Conservation (phyloP, 2,888 invertebrate genomes). For the Dryobotodes eremita region DNA sequence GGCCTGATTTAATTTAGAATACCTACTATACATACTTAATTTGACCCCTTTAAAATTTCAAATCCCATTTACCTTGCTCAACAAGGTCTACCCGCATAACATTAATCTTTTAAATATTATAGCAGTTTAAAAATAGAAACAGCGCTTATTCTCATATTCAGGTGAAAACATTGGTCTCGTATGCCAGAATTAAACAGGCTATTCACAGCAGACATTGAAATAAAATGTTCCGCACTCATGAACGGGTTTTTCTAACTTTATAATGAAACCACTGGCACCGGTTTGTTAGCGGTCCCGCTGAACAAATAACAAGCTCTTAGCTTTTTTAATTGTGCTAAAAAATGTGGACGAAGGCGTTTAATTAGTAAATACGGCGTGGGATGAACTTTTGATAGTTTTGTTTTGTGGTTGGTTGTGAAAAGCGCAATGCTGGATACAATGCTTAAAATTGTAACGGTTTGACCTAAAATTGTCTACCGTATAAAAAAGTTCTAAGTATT, state of each 20-base stretch:
- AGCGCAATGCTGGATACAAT: background rate
- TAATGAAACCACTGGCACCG: conserved; percentile 53
- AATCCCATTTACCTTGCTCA: conserved; percentile 19
- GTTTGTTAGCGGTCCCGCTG: conserved; percentile 44
- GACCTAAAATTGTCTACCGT: too few species aligned
- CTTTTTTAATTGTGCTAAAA: conserved; percentile 40
- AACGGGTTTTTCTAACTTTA: conserved; percentile 62
- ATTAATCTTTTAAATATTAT: conserved; percentile 35
- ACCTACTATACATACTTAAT: too few species aligned
- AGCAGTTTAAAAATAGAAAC: conserved; percentile 38
- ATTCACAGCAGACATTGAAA: conserved; percentile 24
- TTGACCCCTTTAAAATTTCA: conserved; percentile 20
- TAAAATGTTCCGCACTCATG: conserved; percentile 52
- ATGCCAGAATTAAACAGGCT: conserved; percentile 38
- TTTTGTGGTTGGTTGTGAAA: conserved; percentile 4
- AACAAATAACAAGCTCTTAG: conserved; percentile 62
- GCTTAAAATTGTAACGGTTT: background rate
- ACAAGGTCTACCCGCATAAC: background rate
- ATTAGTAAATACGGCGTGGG: conserved; percentile 1
- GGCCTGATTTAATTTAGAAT: background rate
- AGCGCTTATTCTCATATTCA: conserved; percentile 48
- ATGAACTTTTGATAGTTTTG: conserved; percentile 8
- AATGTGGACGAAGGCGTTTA: conserved; percentile 9
- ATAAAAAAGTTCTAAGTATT: too few species aligned
- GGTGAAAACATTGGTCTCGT: conserved; percentile 25